Percentiles rank a stretch among this genome's conserved stretches.
Evolutionary conservation across 1,140 invertebrate genomes (phyloP).

Genomic region (Drosophila malerkotliana): DNA sequence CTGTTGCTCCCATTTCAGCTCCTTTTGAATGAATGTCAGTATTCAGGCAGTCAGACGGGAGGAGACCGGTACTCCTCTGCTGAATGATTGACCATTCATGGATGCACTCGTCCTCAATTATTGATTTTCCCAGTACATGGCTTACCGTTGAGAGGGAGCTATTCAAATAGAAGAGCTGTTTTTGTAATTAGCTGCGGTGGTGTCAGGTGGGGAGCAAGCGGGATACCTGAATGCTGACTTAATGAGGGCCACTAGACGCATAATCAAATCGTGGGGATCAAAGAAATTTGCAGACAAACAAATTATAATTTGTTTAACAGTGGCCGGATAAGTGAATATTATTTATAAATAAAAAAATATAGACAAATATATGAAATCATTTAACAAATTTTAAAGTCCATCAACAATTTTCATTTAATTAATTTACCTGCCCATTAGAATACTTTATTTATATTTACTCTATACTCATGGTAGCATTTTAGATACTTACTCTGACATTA

Average conservation of each 20-base stretch:
- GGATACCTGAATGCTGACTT: slow-evolving; percentile 16
- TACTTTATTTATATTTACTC: slow-evolving; percentile 13
- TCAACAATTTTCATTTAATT: slow-evolving; percentile 38
- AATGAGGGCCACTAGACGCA: slow-evolving; percentile 12
- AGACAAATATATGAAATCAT: background rate
- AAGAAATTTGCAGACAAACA: slow-evolving; percentile 23
- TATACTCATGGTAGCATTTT: slow-evolving; percentile 21
- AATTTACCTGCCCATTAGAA: slow-evolving; percentile 16
- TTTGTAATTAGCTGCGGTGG: slow-evolving; percentile 59
- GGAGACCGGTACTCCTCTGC: background rate
- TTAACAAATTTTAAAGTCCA: background rate
- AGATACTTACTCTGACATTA: slow-evolving; percentile 27
- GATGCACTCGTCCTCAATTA: slow-evolving; percentile 40
- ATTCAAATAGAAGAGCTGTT: slow-evolving; percentile 61
- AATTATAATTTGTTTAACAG: slow-evolving; percentile 15
- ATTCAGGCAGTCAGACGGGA: background rate
- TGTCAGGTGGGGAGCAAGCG: slow-evolving; percentile 1
- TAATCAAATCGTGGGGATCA: slow-evolving; percentile 20
- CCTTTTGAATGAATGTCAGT: slow-evolving; percentile 43
- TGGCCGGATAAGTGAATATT: background rate
- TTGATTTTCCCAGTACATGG: slow-evolving; percentile 37
- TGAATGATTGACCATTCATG: slow-evolving; percentile 48
- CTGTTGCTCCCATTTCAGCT: slow-evolving; percentile 16
- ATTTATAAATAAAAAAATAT: background rate
- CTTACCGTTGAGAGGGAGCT: background rate